These are phyloP conservation scores for Machimus atricapillus DNA, from an alignment of 2,888 invertebrate species.

Conservation along the genomic window DNA sequence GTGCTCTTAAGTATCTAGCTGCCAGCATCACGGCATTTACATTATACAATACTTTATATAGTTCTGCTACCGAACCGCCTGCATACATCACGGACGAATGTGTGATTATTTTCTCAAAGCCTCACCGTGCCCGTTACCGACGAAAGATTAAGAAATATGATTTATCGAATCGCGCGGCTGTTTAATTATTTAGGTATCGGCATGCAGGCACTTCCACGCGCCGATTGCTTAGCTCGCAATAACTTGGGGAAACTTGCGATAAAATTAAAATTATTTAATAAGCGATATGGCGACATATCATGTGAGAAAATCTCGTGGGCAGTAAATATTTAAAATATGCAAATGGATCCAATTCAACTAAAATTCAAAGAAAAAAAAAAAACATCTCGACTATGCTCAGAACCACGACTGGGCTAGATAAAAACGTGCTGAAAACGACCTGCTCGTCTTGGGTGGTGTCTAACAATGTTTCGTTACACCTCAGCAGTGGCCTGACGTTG, in stretches of 20 bases:
- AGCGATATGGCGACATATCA: slow-evolving; percentile 22
- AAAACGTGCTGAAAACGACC: not conserved
- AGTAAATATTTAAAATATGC: slow-evolving; percentile 18
- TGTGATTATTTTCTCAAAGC: not conserved
- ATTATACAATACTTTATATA: slow-evolving; percentile 6
- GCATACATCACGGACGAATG: not conserved
- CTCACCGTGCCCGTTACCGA: not conserved
- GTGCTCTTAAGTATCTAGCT: not conserved
- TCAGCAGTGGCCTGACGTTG: not conserved
- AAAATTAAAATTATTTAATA: slow-evolving; percentile 18
- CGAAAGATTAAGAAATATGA: slow-evolving; percentile 32
- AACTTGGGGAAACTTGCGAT: not conserved
- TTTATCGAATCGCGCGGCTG: slow-evolving; percentile 5
- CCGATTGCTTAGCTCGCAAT: not conserved
- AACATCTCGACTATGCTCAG: not conserved
- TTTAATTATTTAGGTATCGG: slow-evolving; percentile 24
- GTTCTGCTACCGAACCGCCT: not conserved
- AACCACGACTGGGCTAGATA: not conserved
- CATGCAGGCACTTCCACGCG: not conserved
- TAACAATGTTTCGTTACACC: not conserved
- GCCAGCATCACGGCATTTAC: not conserved
- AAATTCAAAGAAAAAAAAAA: not conserved
- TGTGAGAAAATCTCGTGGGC: slow-evolving; percentile 17
- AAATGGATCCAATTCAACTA: not conserved
- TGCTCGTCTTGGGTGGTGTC: slow-evolving; percentile 5